These are phyloP conservation scores for Eumeta japonica DNA, from an alignment of 1,140 invertebrate species.

Conservation along the genomic window DNA sequence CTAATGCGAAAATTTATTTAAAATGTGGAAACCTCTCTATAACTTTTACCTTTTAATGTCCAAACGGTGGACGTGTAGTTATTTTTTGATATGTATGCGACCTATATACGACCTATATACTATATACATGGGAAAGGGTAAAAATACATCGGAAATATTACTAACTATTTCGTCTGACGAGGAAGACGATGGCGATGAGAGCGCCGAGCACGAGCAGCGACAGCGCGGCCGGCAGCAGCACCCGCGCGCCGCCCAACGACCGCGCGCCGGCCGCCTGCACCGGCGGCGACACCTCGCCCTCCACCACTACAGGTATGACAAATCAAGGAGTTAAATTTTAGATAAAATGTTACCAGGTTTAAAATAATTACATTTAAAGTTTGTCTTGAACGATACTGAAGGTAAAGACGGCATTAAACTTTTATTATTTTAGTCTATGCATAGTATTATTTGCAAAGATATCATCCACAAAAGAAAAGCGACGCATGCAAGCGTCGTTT, in stretches of 20 bases:
- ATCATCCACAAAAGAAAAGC: too few relatives aligned
- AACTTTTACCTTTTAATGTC: too few relatives aligned
- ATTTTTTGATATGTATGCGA: too few relatives aligned
- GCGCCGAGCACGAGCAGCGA: conserved; percentile 67
- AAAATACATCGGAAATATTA: conserved; percentile 9
- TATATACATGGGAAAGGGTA: neutral
- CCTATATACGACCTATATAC: too few relatives aligned
- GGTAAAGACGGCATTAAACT: neutral
- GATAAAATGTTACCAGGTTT: neutral
- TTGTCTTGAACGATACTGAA: neutral
- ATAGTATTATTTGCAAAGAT: neutral
- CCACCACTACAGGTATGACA: conserved; percentile 25
- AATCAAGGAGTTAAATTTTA: neutral
- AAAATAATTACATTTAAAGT: neutral
- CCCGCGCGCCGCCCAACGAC: conserved; percentile 68
- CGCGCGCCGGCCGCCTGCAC: conserved; percentile 61
- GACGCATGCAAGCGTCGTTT: too few relatives aligned
- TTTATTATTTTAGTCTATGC: neutral
- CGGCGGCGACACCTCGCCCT: conserved; percentile 61
- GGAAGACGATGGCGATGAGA: conserved; percentile 61
- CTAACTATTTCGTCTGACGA: conserved; percentile 67
- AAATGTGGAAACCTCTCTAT: too few relatives aligned
- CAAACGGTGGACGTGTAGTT: too few relatives aligned
- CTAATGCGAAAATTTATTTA: too few relatives aligned
- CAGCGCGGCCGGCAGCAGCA: conserved; percentile 67